phyloP scores from a whole-genome alignment of 2,797 vertebrate species.

The Argya squamiceps region DNA sequence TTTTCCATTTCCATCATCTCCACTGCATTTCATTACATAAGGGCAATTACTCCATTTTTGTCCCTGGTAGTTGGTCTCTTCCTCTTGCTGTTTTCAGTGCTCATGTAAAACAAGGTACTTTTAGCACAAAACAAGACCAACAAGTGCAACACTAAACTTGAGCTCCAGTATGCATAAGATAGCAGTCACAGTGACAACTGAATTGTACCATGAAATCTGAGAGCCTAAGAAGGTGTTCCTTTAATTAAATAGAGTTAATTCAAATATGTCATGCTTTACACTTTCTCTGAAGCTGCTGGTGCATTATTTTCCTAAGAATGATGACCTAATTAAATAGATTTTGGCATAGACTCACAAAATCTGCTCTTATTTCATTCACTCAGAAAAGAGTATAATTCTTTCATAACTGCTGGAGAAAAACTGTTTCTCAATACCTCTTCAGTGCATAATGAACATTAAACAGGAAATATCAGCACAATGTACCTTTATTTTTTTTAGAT shows the following conservation, averaged over 20 bases:
- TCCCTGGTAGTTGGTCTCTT: neutral
- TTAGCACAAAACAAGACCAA: neutral
- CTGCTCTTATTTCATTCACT: slow-evolving; percentile 35
- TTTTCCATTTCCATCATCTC: neutral
- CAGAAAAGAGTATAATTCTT: slow-evolving; percentile 44
- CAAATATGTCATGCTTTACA: slow-evolving; percentile 39
- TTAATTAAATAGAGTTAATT: slow-evolving; percentile 72
- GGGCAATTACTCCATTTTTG: neutral
- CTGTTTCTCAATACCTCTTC: slow-evolving; percentile 42
- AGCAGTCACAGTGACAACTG: neutral
- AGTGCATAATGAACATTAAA: slow-evolving; percentile 31
- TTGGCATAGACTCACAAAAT: slow-evolving; percentile 57
- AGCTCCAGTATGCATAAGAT: neutral
- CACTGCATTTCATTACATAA: neutral
- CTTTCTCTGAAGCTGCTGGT: slow-evolving; percentile 56
- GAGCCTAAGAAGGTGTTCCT: slow-evolving; percentile 35
- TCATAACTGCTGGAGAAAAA: slow-evolving; percentile 42
- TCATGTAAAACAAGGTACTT: neutral
- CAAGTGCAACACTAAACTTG: neutral
- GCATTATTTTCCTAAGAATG: slow-evolving; percentile 66
- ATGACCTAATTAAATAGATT: slow-evolving; percentile 71
- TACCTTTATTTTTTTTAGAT: slow-evolving; percentile 26
- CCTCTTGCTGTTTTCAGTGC: neutral
- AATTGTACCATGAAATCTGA: slow-evolving; percentile 37
- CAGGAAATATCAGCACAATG: slow-evolving; percentile 46